Conservation (phyloP, 1,140 invertebrate species). For the Laupala kohalensis region DNA sequence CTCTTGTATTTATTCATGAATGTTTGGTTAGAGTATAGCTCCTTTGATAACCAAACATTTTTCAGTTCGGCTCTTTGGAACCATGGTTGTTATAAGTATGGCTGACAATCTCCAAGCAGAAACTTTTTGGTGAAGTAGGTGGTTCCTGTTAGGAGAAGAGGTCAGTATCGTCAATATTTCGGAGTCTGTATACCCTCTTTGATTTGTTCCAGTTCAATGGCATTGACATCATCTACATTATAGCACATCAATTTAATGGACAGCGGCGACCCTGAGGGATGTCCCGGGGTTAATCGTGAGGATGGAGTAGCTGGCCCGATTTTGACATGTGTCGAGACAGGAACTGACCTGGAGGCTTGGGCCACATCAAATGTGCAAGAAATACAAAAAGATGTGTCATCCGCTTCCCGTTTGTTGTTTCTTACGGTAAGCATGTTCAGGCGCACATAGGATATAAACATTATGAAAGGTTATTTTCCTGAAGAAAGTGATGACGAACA, state of each 20-base stretch:
- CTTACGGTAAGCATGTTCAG: slow-evolving; percentile 2
- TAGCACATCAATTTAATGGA: slow-evolving; percentile 6
- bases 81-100: slow-evolving; percentile 1
- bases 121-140: neutral
- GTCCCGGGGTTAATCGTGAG: neutral
- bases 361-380: neutral
- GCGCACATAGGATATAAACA: too few species aligned
- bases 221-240: neutral
- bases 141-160: neutral
- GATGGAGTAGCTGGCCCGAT: neutral
- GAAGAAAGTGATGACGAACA: too few species aligned
- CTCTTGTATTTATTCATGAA: neutral
- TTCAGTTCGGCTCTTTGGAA: neutral
- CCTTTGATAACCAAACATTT: neutral
- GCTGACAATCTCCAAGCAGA: slow-evolving; percentile 1
- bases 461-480: too few species aligned
- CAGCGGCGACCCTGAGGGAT: slow-evolving; percentile 4
- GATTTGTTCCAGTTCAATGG: neutral
- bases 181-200: neutral
- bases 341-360: slow-evolving; percentile 2
- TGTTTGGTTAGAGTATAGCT: neutral
- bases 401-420: slow-evolving; percentile 5
- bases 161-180: neutral
- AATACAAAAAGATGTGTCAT: neutral
- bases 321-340: neutral